phyloP scores from a whole-genome alignment of 2,113 vertebrate species.

The Chelonoidis abingdonii region DNA sequence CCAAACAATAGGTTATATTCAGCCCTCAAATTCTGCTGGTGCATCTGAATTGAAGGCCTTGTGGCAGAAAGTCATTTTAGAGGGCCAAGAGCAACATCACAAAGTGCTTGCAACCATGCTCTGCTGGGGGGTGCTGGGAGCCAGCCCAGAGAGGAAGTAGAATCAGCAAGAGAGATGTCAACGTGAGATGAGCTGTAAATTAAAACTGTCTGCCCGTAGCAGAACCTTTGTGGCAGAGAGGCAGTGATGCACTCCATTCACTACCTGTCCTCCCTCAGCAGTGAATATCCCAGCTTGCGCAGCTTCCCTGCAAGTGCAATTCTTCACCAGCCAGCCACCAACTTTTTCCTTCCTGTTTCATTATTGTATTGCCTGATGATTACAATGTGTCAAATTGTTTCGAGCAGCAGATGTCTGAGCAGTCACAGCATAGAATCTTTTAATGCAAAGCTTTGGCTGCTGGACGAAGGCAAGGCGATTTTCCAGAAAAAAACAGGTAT shows the following conservation, averaged over 20 bases:
- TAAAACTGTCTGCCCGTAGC: conserved; percentile 20
- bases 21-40: neutral
- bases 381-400: neutral
- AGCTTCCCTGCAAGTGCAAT: fast-evolving
- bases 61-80: neutral
- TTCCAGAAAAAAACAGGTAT: neutral
- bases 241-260: neutral
- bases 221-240: neutral
- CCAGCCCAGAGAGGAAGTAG: conserved; percentile 27
- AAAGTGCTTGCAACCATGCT: neutral
- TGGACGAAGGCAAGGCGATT: fast-evolving
- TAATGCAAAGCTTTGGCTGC: neutral
- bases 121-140: neutral
- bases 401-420: conserved; percentile 9
- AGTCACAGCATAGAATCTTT: neutral
- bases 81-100: neutral
- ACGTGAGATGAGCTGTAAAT: neutral
- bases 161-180: neutral
- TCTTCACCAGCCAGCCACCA: neutral
- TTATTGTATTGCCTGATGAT: neutral
- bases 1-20: neutral
- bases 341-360: neutral
- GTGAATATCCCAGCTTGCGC: fast-evolving
- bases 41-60: neutral
- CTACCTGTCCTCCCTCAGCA: neutral